These are phyloP conservation scores for Coenobita brevimanus DNA, from an alignment of 1,140 invertebrate species.

Conservation along the genomic window DNA sequence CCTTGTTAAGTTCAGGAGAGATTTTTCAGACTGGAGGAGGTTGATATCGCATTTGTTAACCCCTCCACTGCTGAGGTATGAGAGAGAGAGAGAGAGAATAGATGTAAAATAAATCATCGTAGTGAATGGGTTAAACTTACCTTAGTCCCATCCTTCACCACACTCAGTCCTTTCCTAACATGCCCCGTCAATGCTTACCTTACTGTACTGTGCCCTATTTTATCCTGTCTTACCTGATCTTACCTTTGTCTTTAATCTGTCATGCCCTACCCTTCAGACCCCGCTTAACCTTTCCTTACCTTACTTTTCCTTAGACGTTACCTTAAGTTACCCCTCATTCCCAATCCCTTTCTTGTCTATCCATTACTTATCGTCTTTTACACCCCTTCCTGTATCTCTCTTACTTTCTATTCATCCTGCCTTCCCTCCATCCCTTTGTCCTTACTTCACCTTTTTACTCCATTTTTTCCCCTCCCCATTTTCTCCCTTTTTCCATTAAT, in stretches of 20 bases:
- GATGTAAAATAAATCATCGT: too few species aligned
- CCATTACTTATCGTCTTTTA: neutral
- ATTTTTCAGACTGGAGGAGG: too few species aligned
- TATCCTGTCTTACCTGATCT: neutral
- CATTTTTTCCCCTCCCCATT: neutral
- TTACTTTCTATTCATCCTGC: neutral
- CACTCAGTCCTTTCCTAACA: neutral
- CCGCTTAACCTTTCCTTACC: neutral
- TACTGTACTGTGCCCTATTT: neutral
- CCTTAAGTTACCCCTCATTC: neutral
- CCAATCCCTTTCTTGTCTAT: neutral
- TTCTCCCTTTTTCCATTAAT: neutral
- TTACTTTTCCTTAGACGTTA: neutral
- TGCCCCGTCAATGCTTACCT: neutral
- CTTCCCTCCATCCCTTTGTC: neutral
- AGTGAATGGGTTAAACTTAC: too few species aligned
- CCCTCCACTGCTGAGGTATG: too few species aligned
- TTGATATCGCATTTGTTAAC: too few species aligned
- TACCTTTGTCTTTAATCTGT: neutral
- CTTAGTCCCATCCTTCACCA: too few species aligned
- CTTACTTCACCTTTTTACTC: neutral
- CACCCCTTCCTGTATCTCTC: too few species aligned
- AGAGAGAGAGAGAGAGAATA: too few species aligned
- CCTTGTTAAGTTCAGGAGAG: too few species aligned
- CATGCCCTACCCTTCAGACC: neutral